Conservation (phyloP, 2,888 invertebrate species). For the Diarsia brunnea region DNA sequence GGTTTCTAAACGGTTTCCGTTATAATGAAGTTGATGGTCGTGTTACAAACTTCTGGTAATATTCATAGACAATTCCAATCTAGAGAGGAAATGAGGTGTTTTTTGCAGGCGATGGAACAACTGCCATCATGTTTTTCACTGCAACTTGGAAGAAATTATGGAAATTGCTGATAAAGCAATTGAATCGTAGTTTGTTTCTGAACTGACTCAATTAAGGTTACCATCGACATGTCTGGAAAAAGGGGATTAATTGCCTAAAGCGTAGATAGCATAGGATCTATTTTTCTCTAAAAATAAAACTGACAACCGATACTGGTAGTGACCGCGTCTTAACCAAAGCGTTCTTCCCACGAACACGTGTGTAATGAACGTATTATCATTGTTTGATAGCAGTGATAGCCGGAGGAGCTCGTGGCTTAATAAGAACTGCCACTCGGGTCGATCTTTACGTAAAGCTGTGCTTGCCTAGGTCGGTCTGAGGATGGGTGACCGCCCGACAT, state of each 20-base stretch:
- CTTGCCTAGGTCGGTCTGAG: no score
- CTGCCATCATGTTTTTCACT: neutral
- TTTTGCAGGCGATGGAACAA: neutral
- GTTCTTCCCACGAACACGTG: neutral
- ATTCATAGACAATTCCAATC: neutral
- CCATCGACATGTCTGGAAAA: neutral
- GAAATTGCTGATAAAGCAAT: neutral
- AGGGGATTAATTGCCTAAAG: neutral
- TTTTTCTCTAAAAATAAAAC: neutral
- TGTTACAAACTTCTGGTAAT: conserved; percentile 7
- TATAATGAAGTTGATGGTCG: conserved; percentile 2
- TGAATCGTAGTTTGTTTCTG: neutral
- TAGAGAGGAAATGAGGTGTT: neutral
- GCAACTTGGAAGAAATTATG: neutral
- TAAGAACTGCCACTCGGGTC: no score
- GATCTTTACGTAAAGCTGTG: no score
- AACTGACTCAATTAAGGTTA: neutral
- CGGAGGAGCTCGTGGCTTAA: no score
- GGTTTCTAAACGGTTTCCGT: conserved; percentile 27
- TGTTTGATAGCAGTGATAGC: no score
- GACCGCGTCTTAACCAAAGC: neutral
- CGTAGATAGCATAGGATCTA: neutral
- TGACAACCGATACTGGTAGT: neutral
- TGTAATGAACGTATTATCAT: no score
- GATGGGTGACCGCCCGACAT: no score